Base-by-base conservation (phyloP, 2,113 vertebrate genomes). In the Indri indri region DNA sequence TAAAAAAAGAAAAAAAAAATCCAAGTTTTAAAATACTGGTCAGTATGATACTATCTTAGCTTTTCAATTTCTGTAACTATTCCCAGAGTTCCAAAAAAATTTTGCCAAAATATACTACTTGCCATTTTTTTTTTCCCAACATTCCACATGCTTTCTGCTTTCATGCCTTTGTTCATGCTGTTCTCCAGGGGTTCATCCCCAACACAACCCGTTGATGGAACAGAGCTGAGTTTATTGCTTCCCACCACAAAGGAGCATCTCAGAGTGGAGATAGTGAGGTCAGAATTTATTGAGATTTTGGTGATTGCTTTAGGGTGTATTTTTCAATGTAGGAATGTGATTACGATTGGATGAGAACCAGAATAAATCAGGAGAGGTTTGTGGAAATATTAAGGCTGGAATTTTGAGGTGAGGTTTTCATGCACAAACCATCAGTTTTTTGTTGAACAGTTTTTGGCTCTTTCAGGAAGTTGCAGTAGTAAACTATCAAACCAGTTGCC, bases 1-100 rank as follows among this genome's bases (percentile, higher is more conserved):
- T 59, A 71, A 93, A 79, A 57, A 22, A 30, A 22, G 40, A 47
- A 85, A 74, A 96, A 83, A 76, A 22, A 18, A 47, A 57, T 34
- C 1, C 32, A 65, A 54, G 5, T 22, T 90, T 92, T 82, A 57
- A 59, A 30, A 87, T 32, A 13, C 47, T 92, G 66, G 3, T 66
- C 57, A 73, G 1, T 83, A 34, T 47, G 66, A 59, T 59, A 32
- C 34, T 50, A 90, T 5, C 11, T 76, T 52, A 66, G 40, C 0
- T 66, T 81, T 88, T 52, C 23, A 50, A 42, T 7, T 50, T 86
- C 50, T 54, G 10, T 32, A 90, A n/a, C 27, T 83, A 68, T 63
- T 85, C 52, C 59, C 52, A 90, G 30, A 57, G 54, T 57, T 57
- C 22, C 7, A 57, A 20, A 57, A 57, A 57, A 57, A 22, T n/a